Evolutionary conservation across 2,797 vertebrate genomes (phyloP), one percentile per base, ranked within the genome.

Genomic region (Holocentrus rufus): DNA sequence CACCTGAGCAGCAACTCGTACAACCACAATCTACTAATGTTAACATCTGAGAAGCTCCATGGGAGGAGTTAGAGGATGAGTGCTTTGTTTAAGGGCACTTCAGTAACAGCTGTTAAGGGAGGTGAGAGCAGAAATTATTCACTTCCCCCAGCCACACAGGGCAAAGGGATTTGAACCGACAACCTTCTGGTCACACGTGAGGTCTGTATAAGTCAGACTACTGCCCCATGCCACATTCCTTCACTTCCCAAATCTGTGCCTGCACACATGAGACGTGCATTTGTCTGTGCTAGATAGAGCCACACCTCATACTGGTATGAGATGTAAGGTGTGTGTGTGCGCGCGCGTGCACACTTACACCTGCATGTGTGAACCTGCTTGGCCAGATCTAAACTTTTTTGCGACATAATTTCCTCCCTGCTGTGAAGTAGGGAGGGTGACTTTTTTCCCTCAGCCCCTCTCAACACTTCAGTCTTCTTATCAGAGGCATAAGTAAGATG

Each of bases 331-430:
- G 18, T 34, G 11, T 58, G 54, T 64, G 22, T 53, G 34, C 49
- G 42, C 23, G 3, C 11, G 13, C 11, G 11, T 27, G 25, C 25
- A 27, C 25, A 27, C 25, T 56, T 52, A 23, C 9, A 44, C n/a
- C n/a, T 23, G 42, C 6, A 13, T 39, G 18, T 22, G 34, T 57
- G 46, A 89, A 89, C 89, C 83, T 86, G 89, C 81, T 86, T 18
- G 11, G 53, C 80, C 46, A 70, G 84, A 88, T 82, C 30, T 30
- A 14, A 7, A 18, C 42, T 56, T 64, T 70, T 70, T 17, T 34
- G 20, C 62, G 15, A 17, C 15, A 30, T 44, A 9, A 31, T 47
- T 54, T 11, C 5, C 23, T 42, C 22, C 14, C 17, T 46, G 75
- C 80, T 79, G 67, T 74, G 25, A 56, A 42, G 42, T 2, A 60